phyloP scores from a whole-genome alignment of 2,113 vertebrate species.

The Seriola aureovittata region DNA sequence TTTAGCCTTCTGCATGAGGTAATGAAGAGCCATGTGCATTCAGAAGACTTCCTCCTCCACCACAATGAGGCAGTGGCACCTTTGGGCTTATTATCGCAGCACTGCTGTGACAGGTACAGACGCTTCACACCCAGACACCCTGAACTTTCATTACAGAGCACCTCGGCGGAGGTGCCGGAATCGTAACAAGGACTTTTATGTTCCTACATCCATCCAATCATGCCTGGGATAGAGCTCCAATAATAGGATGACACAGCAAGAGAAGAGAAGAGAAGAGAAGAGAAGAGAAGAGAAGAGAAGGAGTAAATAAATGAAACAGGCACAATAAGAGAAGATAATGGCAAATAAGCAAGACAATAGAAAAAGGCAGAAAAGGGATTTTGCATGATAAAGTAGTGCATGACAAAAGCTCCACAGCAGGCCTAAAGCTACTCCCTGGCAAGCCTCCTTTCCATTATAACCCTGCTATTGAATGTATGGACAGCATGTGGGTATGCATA shows the following conservation, averaged over 20 bases:
- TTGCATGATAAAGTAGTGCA: slow-evolving; percentile 79
- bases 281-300: slow-evolving; percentile 23
- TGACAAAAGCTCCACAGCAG: slow-evolving; percentile 76
- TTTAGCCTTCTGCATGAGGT: slow-evolving; percentile 77
- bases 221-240: slow-evolving; percentile 32
- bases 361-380: slow-evolving; percentile 33
- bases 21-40: slow-evolving; percentile 76
- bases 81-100: slow-evolving; percentile 76
- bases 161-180: slow-evolving; percentile 64
- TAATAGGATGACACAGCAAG: slow-evolving; percentile 43
- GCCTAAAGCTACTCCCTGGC: slow-evolving; percentile 56
- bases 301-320: slow-evolving; percentile 35
- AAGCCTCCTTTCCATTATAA: slow-evolving; percentile 65
- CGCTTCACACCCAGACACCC: slow-evolving; percentile 62
- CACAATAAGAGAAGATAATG: slow-evolving; percentile 44
- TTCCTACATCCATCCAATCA: slow-evolving; percentile 59
- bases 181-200: slow-evolving; percentile 78
- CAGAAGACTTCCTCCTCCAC: slow-evolving; percentile 62
- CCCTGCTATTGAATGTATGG: slow-evolving; percentile 59
- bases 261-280: slow-evolving; percentile 4
- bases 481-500: slow-evolving; percentile 74
- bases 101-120: slow-evolving; percentile 70
- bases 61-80: slow-evolving; percentile 68
- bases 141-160: slow-evolving; percentile 74
- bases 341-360: slow-evolving; percentile 57